A percentile compares a stretch with the other conserved stretches of the same genome.
Conservation (phyloP, 1,140 invertebrate species). For the Scaptodrosophila lebanonensis region DNA sequence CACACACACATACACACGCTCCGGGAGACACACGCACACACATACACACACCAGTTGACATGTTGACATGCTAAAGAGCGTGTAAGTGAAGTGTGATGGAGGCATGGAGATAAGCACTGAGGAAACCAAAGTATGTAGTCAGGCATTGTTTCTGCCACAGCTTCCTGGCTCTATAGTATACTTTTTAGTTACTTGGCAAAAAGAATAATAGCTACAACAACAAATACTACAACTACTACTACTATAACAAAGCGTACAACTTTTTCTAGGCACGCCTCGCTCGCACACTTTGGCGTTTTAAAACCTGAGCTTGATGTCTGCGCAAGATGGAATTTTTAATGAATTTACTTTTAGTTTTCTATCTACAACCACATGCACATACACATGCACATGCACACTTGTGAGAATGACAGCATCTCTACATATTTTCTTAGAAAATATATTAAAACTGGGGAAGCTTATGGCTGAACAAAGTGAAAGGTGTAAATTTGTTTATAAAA, state of each 20-base stretch:
- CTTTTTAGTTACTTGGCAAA: slow-evolving; percentile 67
- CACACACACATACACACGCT: neutral
- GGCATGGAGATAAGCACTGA: slow-evolving; percentile 47
- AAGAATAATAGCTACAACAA: slow-evolving; percentile 56
- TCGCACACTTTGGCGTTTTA: too few species aligned
- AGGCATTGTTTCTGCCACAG: slow-evolving; percentile 1
- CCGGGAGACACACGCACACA: slow-evolving; percentile 1
- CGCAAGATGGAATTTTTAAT: slow-evolving; percentile 73
- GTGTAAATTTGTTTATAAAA: slow-evolving; percentile 69
- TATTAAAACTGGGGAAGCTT: neutral
- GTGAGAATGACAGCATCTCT: slow-evolving; percentile 28
- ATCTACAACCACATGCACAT: slow-evolving; percentile 56
- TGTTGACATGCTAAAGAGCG: slow-evolving; percentile 71
- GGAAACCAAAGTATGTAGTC: slow-evolving; percentile 7
- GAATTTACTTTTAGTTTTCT: slow-evolving; percentile 67
- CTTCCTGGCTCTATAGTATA: slow-evolving; percentile 59
- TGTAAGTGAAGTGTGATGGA: slow-evolving; percentile 74
- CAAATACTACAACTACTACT: slow-evolving; percentile 28
- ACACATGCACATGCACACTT: slow-evolving; percentile 18
- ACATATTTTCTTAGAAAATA: slow-evolving; percentile 40
- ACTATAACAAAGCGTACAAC: too few species aligned
- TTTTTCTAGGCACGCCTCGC: too few species aligned
- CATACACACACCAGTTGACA: slow-evolving; percentile 31
- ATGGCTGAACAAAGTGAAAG: slow-evolving; percentile 56
- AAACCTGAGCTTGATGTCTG: too few species aligned